A percentile compares a stretch with the other conserved stretches of the same genome.
Evolutionary conservation across 2,113 vertebrate species (phyloP).

Genomic region (Oreocharis arfaki): DNA sequence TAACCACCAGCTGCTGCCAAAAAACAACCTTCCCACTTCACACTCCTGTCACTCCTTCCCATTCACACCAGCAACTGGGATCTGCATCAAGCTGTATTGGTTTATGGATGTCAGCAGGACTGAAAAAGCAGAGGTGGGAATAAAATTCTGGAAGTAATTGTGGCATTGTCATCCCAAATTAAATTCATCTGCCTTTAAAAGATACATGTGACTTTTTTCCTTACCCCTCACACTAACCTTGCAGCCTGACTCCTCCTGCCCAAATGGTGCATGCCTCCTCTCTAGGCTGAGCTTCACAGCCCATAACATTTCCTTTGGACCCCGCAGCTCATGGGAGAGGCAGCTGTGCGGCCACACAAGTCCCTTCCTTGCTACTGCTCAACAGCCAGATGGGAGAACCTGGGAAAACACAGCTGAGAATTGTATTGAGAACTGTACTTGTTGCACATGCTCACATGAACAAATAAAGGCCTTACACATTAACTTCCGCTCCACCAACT

Average conservation of each 20-base stretch:
- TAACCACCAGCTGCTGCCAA: not conserved
- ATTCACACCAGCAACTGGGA: not conserved
- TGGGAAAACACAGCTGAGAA: not conserved
- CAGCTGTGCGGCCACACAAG: fast-evolving
- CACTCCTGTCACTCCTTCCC: not conserved
- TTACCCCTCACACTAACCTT: not conserved
- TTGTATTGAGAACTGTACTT: not conserved
- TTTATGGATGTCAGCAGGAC: not conserved
- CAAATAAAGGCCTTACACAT: not conserved
- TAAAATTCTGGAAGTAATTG: not conserved
- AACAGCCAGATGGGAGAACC: not conserved
- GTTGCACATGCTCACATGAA: not conserved
- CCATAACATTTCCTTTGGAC: not conserved
- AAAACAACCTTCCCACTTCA: not conserved
- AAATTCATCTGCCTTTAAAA: not conserved
- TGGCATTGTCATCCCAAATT: not conserved
- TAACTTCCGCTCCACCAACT: not conserved
- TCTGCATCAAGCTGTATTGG: not conserved
- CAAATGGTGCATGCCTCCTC: not conserved
- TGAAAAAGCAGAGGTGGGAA: not conserved
- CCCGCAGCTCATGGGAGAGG: not conserved
- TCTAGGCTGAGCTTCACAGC: not conserved
- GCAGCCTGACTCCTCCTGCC: not conserved
- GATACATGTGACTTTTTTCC: not conserved
- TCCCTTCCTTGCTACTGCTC: not conserved